Evolutionary conservation across 2,888 invertebrate genomes (phyloP).

Genomic region (Rapana venosa): DNA sequence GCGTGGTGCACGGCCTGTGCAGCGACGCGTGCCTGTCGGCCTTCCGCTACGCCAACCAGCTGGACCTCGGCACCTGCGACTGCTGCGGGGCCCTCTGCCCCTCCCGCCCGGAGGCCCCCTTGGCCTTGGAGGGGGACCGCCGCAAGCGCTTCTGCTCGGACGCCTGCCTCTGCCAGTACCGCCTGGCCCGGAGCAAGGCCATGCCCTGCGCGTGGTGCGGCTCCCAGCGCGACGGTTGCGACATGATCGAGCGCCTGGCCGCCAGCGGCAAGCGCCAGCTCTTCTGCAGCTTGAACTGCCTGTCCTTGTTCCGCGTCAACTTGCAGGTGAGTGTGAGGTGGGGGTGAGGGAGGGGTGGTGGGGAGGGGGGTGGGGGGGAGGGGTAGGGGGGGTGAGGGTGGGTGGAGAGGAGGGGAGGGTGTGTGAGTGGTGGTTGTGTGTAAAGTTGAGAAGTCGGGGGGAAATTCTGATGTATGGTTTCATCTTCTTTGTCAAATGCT

Average conservation of each 20-base stretch:
- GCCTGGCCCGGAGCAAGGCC: conserved; percentile 81
- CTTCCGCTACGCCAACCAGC: conserved; percentile 94
- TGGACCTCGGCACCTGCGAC: conserved; percentile 81
- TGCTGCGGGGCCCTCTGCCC: conserved; percentile 92
- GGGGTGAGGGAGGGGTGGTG: too few relatives aligned
- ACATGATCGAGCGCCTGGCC: conserved; percentile 89
- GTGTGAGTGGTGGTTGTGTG: too few relatives aligned
- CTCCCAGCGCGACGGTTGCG: conserved; percentile 96
- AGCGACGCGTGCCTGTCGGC: conserved; percentile 95
- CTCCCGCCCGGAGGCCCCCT: conserved; percentile 80
- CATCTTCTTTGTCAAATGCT: too few relatives aligned
- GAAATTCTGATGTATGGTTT: too few relatives aligned
- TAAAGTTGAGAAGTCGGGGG: too few relatives aligned
- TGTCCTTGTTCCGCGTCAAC: conserved; percentile 82
- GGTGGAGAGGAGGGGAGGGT: too few relatives aligned
- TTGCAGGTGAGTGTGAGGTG: conserved; percentile 55
- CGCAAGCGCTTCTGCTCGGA: conserved; percentile 87
- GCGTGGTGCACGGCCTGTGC: conserved; percentile 81
- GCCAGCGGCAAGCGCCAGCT: conserved; percentile 84
- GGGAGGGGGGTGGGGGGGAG: too few relatives aligned
- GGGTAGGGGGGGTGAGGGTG: too few relatives aligned
- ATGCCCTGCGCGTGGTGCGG: conserved; percentile 94
- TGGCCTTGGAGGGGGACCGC: conserved; percentile 74
- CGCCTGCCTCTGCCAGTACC: conserved; percentile 91
- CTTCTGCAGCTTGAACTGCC: conserved; percentile 94